phyloP scores from a whole-genome alignment of 2,113 vertebrate genomes.

The Menidia beryllina region DNA sequence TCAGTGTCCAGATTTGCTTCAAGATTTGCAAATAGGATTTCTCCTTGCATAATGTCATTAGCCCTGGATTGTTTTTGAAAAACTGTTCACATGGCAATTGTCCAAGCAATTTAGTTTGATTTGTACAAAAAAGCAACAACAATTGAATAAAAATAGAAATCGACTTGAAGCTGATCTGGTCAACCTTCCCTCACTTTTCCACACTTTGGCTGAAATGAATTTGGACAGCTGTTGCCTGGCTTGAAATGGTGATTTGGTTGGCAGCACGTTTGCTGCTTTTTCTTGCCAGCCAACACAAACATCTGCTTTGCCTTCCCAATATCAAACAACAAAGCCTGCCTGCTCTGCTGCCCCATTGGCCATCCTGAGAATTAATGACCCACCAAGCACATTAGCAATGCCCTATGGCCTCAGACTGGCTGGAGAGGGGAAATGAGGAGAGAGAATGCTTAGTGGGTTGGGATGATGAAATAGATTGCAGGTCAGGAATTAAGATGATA shows the following conservation, averaged over 20 bases:
- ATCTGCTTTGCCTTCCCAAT: constrained; percentile 77
- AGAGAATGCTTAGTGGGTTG: constrained; percentile 53
- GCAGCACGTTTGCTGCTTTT: constrained; percentile 51
- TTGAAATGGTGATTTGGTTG: constrained; percentile 72
- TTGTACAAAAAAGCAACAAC: background rate
- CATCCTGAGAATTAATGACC: constrained; percentile 76
- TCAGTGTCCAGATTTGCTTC: constrained; percentile 40
- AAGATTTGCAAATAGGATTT: constrained; percentile 7
- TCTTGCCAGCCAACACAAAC: constrained; percentile 77
- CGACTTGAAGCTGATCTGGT: constrained; percentile 39
- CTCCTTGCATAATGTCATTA: constrained; percentile 5
- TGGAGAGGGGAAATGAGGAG: constrained; percentile 51
- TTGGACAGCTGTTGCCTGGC: constrained; percentile 80
- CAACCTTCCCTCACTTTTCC: constrained; percentile 46
- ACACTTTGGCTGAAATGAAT: constrained; percentile 63
- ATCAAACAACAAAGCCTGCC: constrained; percentile 68
- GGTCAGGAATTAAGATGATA: constrained; percentile 47
- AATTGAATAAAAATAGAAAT: constrained; percentile 16
- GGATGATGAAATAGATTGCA: constrained; percentile 56
- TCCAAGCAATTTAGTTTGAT: constrained; percentile 1
- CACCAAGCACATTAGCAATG: constrained; percentile 68
- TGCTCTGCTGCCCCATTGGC: constrained; percentile 52
- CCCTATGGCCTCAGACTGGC: constrained; percentile 63
- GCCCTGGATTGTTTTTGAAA: background rate
- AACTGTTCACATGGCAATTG: constrained; percentile 7